Evolutionary conservation across 2,888 invertebrate species (phyloP).

Genomic region (Campoplex capitator): DNA sequence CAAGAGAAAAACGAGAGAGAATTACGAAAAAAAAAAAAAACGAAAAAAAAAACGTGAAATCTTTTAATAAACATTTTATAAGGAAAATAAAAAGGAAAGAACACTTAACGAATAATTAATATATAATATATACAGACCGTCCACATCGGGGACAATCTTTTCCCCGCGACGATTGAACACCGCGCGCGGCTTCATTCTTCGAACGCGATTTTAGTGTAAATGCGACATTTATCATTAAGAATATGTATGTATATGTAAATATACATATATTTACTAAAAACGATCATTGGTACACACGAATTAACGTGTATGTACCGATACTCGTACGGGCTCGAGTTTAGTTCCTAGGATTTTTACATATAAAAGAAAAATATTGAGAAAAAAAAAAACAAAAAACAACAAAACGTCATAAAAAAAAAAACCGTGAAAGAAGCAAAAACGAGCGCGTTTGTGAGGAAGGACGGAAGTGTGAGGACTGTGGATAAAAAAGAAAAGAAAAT

Average conservation of each 20-base stretch:
- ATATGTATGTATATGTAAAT: slow-evolving; percentile 56
- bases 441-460: slow-evolving; percentile 21
- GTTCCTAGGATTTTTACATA: slow-evolving; percentile 65
- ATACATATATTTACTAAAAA: slow-evolving; percentile 52
- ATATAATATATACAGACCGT: slow-evolving; percentile 75
- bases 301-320: slow-evolving; percentile 53
- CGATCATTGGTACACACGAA: slow-evolving; percentile 25
- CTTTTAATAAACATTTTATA: slow-evolving; percentile 21
- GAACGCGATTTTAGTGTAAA: slow-evolving; percentile 62
- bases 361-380: slow-evolving; percentile 42
- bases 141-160: slow-evolving; percentile 76
- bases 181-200: slow-evolving; percentile 67
- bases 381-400: slow-evolving; percentile 3
- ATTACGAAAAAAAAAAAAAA: not conserved
- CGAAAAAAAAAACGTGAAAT: no score
- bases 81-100: slow-evolving; percentile 13
- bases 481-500: slow-evolving; percentile 5
- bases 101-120: slow-evolving; percentile 64
- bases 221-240: slow-evolving; percentile 61
- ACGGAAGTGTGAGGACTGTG: not conserved
- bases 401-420: slow-evolving; percentile 3
- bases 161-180: slow-evolving; percentile 71
- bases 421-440: not conserved
- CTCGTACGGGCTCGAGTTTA: slow-evolving; percentile 60
- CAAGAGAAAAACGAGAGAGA: slow-evolving; percentile 16